Percentiles rank a stretch among this genome's conserved stretches.
phyloP scores from a whole-genome alignment of 2,797 vertebrate species.

The Anguilla marmorata region DNA sequence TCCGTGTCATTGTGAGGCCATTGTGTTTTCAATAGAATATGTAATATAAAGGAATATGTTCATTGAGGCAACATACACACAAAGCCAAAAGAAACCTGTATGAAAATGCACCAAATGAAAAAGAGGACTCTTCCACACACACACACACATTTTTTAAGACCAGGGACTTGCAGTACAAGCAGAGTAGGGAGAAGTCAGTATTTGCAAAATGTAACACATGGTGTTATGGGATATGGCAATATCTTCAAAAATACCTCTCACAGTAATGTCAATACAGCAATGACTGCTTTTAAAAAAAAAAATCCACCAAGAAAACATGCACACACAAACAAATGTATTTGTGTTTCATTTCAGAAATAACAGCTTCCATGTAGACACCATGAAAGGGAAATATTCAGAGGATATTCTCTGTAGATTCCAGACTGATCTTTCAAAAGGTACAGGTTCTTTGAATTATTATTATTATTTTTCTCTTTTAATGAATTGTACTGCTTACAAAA shows the following conservation, averaged over 20 bases:
- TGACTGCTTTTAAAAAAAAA: neutral
- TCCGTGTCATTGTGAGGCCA: neutral
- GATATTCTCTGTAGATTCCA: constrained; percentile 1
- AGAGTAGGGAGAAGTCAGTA: too few species aligned
- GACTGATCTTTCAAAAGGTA: neutral
- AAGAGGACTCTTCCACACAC: too few species aligned
- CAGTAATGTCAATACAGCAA: too few species aligned
- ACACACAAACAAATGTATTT: neutral
- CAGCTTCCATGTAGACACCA: neutral
- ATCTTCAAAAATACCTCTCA: too few species aligned
- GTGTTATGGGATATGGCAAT: too few species aligned
- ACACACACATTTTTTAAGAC: too few species aligned
- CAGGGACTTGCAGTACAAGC: too few species aligned
- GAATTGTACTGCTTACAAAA: neutral
- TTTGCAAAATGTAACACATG: too few species aligned
- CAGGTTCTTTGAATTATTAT: neutral
- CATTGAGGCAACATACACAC: neutral
- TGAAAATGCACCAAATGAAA: too few species aligned
- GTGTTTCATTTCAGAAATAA: neutral
- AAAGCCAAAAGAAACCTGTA: neutral
- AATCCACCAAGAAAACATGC: neutral
- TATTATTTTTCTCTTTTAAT: neutral
- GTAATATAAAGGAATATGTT: neutral
- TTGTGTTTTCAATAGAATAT: neutral
- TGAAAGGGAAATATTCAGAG: neutral